Percentiles rank a stretch among this genome's conserved stretches.
phyloP scores from a whole-genome alignment of 2,797 vertebrate genomes.

The Ara ararauna region DNA sequence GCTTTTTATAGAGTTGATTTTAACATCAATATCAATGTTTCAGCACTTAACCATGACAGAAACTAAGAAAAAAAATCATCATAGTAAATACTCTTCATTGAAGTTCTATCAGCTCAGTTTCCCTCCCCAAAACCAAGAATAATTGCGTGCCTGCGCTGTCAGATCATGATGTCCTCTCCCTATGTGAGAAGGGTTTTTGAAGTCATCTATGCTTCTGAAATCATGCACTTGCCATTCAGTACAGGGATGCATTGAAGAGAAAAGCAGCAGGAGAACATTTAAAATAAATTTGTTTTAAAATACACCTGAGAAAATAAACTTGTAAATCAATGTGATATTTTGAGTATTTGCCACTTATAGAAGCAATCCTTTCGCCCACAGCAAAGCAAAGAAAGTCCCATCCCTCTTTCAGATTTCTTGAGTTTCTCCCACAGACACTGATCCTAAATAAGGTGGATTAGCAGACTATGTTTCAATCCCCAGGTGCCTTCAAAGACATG shows the following conservation, averaged over 20 bases:
- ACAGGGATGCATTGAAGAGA: neutral
- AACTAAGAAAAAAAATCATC: neutral
- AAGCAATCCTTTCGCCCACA: neutral
- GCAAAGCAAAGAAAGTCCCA: neutral
- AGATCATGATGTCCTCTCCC: neutral
- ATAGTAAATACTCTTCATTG: neutral
- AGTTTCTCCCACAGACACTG: neutral
- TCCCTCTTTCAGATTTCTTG: neutral
- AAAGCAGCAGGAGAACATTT: neutral
- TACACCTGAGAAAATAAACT: neutral
- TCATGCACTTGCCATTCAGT: neutral
- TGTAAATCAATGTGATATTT: neutral
- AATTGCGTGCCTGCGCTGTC: neutral
- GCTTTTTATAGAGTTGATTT: neutral
- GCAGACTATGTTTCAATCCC: neutral
- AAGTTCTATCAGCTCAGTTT: neutral
- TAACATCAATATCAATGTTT: neutral
- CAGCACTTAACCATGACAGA: neutral
- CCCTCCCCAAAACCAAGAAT: neutral
- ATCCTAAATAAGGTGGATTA: neutral
- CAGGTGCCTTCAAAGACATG: neutral
- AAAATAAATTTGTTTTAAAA: neutral
- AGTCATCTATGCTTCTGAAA: neutral
- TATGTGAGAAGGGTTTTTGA: neutral
- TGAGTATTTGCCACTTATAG: neutral